Base-by-base conservation (phyloP, 1,140 invertebrate species). In the Diorhabda elongata region DNA sequence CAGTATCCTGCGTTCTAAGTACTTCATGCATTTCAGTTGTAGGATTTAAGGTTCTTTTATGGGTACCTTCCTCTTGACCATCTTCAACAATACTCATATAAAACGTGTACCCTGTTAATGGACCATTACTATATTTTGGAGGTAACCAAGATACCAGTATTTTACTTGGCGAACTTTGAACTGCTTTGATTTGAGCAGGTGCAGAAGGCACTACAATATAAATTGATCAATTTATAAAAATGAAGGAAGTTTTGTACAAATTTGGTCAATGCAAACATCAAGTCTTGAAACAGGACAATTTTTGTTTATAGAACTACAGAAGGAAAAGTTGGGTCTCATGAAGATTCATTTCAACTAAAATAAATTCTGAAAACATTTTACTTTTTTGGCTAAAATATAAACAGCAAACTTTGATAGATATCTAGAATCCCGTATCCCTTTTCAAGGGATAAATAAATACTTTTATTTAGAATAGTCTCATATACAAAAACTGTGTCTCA, bases 61-160 rank as follows among this genome's bases (percentile, higher is more conserved):
- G 88, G 0, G 89, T 89, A 57, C 89, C 89, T 76, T 87, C 87
- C 79, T 90, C 87, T 73, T 89, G 85, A 3, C 89, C 89, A 74
- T 90, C 88, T 78, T 91, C 90, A 58, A 91, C 84, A 73, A 91
- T 85, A 71, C 90, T 88, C 88, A 92, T 91, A 78, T 94, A 94
- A 67, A 95, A 86, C 4, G 90, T 92, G 73, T 93, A 94, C 26
- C 90, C 89, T 52, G 88, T 89, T 4, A 94, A 84, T 69, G 90
- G 85, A 8, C 93, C 93, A 79, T 94, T 94, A 57, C 87, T 87
- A 70, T 87, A 85, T 7, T 85, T 79, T 3, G 93, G 92, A 41
- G 90, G 90, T 73, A 91, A 84, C 93, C 96, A 98, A 5, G 93
- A 93, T 6, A 97, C 89, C 43, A 96, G 84, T 67, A 97, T 91